Base-by-base conservation (phyloP, 2,888 invertebrate genomes). In the Steromphala cineraria region DNA sequence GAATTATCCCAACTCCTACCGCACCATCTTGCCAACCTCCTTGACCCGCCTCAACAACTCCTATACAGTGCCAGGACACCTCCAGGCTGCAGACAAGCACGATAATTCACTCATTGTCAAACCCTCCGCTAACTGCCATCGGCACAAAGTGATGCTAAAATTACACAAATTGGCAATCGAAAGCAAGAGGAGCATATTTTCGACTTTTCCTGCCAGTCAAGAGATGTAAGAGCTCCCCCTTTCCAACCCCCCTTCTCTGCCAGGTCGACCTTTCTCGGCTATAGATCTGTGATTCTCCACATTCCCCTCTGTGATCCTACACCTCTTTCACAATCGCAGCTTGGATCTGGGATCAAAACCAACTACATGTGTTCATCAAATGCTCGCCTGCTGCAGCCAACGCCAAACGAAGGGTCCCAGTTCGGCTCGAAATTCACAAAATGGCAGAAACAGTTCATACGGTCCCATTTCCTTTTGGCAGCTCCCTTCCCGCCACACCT, bases 361-460 rank as follows among this genome's bases (percentile, higher is more conserved):
- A 31, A 71, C 62, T 79, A 79, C 79, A 79, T 79, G 53, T 79
- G 79, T 79, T 79, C 79, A 53, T 79, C 79, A 71, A 79, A 79
- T 79, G 67, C 79, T 79, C 67, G 52, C 71, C 79, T 52, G 46
- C n/a, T 75, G 46, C 24, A 75, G 75, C 40, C 52, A 53, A 24
- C 52, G 21, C 71, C 17, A 36, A 46, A 24, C 24, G 21, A 75
- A 40, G 75, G 24, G 53, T 52, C 24, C 24, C n/a, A 19, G 52
- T 13, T 52, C 52, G 62, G n/a, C 62, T 24, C 62, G 62, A 62
- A 62, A 62, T 62, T 62, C 62, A 62, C 28, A 62, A 62, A 62
- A 62, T 62, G 62, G 62, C 62, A 62, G 24, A 17, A 62, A 15
- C 62, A 24, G 62, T 62, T 62, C 62, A 62, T 62, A 62, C 62